These are phyloP conservation scores for Ophioninae sp. DNA, from an alignment of 2,888 invertebrate species.

Conservation along the genomic window DNA sequence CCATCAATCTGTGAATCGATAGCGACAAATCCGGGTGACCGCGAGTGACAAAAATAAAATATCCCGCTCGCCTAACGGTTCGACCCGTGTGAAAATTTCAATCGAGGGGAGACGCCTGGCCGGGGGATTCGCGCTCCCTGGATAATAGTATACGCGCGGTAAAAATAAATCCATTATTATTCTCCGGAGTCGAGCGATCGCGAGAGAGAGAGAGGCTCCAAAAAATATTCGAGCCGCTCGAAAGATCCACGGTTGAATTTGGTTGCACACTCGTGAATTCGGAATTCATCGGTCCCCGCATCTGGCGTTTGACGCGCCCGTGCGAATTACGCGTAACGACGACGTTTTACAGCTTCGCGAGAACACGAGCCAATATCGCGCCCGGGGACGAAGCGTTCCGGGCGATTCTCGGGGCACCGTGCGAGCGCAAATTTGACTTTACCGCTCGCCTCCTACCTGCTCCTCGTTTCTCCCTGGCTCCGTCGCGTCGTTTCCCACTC, in stretches of 20 bases:
- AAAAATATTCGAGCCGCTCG: not conserved
- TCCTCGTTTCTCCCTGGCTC: not conserved
- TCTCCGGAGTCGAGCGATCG: too few species aligned
- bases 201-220: not conserved
- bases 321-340: slow-evolving; percentile 43
- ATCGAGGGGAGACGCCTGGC: too few species aligned
- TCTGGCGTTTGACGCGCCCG: slow-evolving; percentile 33
- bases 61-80: not conserved
- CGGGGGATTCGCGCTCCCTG: too few species aligned
- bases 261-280: slow-evolving; percentile 15
- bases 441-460: not conserved
- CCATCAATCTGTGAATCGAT: slow-evolving; percentile 65
- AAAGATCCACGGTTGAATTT: slow-evolving; percentile 1
- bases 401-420: not conserved
- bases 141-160: too few species aligned
- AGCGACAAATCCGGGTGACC: too few species aligned
- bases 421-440: not conserved
- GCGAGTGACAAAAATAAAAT: not conserved
- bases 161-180: too few species aligned
- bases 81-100: too few species aligned
- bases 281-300: not conserved
- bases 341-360: slow-evolving; percentile 39
- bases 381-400: slow-evolving; percentile 33
- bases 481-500: not conserved
- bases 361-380: slow-evolving; percentile 33